Evolutionary conservation across 2,888 invertebrate species (phyloP).

Genomic region (Volucella zonaria): DNA sequence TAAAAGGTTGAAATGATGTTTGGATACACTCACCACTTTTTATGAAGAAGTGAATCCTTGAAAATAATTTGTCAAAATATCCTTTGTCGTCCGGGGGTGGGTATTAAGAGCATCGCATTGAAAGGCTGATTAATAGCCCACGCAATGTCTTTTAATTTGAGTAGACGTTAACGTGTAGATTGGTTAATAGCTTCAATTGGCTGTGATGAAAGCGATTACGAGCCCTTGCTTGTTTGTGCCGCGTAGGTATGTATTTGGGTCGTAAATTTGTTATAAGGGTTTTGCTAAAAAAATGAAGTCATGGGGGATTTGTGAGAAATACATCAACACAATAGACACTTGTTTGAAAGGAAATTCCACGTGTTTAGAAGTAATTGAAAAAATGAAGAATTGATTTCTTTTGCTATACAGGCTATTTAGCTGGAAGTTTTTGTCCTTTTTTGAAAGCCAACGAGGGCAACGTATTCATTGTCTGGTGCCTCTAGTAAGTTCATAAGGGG

Average conservation of each 20-base stretch:
- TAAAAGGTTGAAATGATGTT: background rate
- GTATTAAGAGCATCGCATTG: constrained; percentile 9
- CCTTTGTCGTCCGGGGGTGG: background rate
- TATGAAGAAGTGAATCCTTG: background rate
- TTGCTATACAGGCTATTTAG: no score
- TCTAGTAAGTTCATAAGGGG: no score
- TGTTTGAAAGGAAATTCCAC: no score
- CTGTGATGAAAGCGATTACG: constrained; percentile 6
- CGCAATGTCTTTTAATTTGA: constrained; percentile 5
- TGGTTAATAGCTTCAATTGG: constrained; percentile 11
- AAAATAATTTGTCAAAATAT: background rate
- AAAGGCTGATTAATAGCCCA: constrained; percentile 22
- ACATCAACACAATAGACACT: no score
- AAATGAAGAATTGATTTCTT: no score
- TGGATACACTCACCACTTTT: background rate
- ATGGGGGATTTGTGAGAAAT: no score
- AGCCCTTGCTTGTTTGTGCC: background rate
- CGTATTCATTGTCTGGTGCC: no score
- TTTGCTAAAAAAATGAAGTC: no score
- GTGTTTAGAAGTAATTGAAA: no score
- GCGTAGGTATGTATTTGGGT: background rate
- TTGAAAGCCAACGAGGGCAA: no score
- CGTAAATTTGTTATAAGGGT: background rate
- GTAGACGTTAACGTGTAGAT: background rate
- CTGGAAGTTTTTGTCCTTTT: no score